Base-by-base conservation (phyloP, 2,888 invertebrate species). In the Cheiracanthium punctorium region DNA sequence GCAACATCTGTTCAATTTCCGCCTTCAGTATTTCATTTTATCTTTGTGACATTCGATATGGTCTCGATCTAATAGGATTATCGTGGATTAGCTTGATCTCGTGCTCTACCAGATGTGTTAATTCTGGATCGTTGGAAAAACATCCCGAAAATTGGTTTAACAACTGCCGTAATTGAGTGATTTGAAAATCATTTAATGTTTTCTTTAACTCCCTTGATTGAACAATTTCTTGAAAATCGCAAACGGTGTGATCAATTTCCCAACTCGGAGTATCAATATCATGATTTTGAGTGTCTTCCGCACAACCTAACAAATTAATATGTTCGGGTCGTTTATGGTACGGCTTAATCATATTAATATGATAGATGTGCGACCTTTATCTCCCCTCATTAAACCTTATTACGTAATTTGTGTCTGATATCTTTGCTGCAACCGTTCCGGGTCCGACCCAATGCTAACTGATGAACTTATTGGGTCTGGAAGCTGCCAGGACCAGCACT, bases 361-460 rank as follows among this genome's bases (percentile, higher is more conserved):
- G 69, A 29, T 48, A 43, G 20, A 77, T 43, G 41, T 67, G 37
- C 8, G 0, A 32, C 4, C 29, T 33, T 5, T 30, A 52, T 8
- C 28, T 30, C n/a, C 37, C 37, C 24, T 8, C 33, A 17, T 64
- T 0, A 20, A 43, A 30, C 29, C 37, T 76, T 29, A 76, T 29
- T 37, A 43, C 65, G n/a, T 76, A 67, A 37, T 76, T 76, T 5
- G 67, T 76, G 12, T 76, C 67, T 0, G 76, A 76, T 0, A 48
- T 20, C 65, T 65, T 17, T 0, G 29, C 43, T 41, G 24, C 76
- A 28, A 76, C 28, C 28, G 37, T 12, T 14, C 37, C 64, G 12
- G 64, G 58, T 7, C 64, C 33, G 1, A 8, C 10, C 24, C 64
- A 74, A 14, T 64, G 74, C 8, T n/a, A n/a, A 74, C 64, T 4